These are phyloP conservation scores for Epinephelus coioides DNA, from an alignment of 2,797 vertebrate genomes.

Conservation along the genomic window DNA sequence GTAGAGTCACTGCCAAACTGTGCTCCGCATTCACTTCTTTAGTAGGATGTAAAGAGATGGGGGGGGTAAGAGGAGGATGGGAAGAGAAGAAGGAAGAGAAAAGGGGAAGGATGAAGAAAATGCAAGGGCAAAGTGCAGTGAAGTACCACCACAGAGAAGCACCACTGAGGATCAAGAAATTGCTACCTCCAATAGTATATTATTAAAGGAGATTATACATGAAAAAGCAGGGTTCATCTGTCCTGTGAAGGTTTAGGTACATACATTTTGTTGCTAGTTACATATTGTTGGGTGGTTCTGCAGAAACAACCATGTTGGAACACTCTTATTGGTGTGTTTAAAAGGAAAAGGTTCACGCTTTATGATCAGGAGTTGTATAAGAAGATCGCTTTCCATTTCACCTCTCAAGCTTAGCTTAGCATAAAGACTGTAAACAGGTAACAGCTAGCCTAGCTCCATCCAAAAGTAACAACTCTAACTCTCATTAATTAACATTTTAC, in stretches of 20 bases:
- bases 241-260: not conserved
- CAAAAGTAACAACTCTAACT: not conserved
- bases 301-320: not conserved
- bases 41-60: constrained; percentile 52
- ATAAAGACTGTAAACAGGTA: not conserved
- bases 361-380: not conserved
- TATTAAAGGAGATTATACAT: not conserved
- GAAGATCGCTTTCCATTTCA: too few relatives aligned
- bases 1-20: constrained; percentile 62
- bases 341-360: not conserved
- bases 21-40: constrained; percentile 63
- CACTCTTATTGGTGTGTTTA: not conserved
- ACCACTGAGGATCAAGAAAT: not conserved
- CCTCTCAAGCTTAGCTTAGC: not conserved
- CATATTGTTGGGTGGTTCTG: not conserved
- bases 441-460: not conserved
- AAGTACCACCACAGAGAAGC: not conserved
- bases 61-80: not conserved
- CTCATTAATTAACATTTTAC: not conserved
- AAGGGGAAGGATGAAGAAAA: constrained; percentile 3
- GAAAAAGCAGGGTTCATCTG: not conserved
- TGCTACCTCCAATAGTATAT: not conserved
- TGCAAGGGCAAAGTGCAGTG: not conserved
- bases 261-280: not conserved
- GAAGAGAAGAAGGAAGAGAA: constrained; percentile 3